These are phyloP conservation scores for Darevskia nairensis DNA, from an alignment of 2,797 vertebrate genomes.

Conservation along the genomic window DNA sequence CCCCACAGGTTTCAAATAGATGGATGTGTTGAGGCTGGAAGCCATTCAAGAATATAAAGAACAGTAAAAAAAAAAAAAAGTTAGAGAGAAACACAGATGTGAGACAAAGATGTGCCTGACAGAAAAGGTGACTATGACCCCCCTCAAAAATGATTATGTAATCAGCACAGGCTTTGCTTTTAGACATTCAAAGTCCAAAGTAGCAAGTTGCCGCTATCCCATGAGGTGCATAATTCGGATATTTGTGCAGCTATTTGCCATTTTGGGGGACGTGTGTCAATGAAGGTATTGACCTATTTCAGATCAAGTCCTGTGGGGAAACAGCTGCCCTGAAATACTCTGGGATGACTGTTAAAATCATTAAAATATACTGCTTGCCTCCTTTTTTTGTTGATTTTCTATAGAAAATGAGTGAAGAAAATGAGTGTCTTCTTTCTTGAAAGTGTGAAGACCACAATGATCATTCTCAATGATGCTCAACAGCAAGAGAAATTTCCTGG, in stretches of 20 bases:
- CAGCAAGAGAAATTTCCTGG: not conserved
- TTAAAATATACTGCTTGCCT: not conserved
- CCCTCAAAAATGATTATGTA: not conserved
- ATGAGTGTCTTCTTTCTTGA: not conserved
- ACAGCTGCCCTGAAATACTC: not conserved
- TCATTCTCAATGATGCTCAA: not conserved
- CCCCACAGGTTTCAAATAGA: rapidly evolving
- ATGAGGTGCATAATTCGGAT: not conserved
- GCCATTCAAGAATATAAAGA: not conserved
- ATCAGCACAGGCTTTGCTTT: not conserved
- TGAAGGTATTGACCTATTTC: slow-evolving; percentile 25
- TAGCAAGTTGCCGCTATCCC: rapidly evolving
- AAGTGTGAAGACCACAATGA: slow-evolving; percentile 11
- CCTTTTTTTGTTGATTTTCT: not conserved
- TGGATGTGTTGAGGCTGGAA: not conserved
- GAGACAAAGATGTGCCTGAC: not conserved
- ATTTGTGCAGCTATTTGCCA: not conserved
- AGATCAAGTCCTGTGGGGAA: not conserved
- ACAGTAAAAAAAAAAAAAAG: not conserved
- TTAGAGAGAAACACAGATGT: not conserved
- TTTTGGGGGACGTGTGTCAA: not conserved
- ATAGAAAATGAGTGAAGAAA: too few relatives aligned
- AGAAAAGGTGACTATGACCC: slow-evolving; percentile 17
- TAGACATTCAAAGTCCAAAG: slow-evolving; percentile 22
- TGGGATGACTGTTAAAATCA: not conserved